These are phyloP conservation scores for Drosophila mojavensis DNA, from an alignment of 1,140 invertebrate species.

Conservation along the genomic window DNA sequence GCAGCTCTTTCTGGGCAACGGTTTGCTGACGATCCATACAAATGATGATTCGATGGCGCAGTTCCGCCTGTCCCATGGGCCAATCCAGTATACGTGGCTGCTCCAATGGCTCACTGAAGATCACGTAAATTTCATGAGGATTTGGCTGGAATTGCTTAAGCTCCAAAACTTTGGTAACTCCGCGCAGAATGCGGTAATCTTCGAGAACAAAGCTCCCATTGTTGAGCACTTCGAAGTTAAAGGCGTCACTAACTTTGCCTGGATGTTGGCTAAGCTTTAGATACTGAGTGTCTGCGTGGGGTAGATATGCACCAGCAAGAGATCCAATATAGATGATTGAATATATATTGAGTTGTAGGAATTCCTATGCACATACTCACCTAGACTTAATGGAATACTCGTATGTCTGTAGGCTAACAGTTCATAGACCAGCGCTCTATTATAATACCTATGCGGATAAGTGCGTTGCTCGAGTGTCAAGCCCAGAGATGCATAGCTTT, in stretches of 20 bases:
- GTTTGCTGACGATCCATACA: conserved; percentile 85
- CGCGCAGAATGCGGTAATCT: conserved; percentile 48
- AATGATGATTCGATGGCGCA: conserved; percentile 85
- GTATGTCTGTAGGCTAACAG: conserved; percentile 63
- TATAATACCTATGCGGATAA: conserved; percentile 86
- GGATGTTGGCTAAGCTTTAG: conserved; percentile 43
- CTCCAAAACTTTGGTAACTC: conserved; percentile 57
- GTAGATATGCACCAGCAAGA: not conserved
- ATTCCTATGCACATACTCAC: conserved; percentile 28
- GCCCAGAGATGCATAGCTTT: conserved; percentile 32
- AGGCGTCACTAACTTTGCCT: conserved; percentile 53
- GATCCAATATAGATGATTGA: too few species aligned
- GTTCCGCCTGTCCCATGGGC: conserved; percentile 73
- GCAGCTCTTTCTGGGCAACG: conserved; percentile 85
- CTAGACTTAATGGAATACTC: not conserved
- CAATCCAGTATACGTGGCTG: conserved; percentile 77
- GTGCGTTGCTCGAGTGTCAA: conserved; percentile 84
- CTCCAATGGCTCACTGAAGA: conserved; percentile 59
- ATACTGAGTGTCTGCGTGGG: conserved; percentile 41
- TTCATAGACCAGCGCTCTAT: conserved; percentile 86
- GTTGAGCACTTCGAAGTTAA: conserved; percentile 47
- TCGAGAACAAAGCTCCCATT: conserved; percentile 35
- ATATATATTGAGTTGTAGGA: too few species aligned
- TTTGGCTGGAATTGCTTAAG: conserved; percentile 84
- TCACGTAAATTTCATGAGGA: conserved; percentile 68